Base-by-base conservation (phyloP, 2,113 vertebrate species). In the Ceyx melanurus region DNA sequence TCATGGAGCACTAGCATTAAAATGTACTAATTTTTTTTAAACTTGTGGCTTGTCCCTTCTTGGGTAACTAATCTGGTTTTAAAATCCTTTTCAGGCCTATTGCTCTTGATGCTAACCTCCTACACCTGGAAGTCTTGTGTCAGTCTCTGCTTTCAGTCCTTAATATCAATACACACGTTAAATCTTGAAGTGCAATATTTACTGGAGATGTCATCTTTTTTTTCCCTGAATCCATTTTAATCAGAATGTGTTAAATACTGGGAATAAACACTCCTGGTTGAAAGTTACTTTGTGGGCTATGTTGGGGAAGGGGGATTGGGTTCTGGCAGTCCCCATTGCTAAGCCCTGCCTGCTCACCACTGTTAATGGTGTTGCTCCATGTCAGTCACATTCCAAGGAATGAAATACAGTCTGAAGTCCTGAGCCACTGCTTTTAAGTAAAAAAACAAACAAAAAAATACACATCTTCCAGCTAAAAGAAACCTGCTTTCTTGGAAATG, bases 101-200 rank as follows among this genome's bases (percentile, higher is more conserved):
- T 92, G 85, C 87, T 93, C 71, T 94, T 57, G 60, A 58, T 70
- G 77, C 93, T 94, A 88, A 94, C 68, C 80, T 93, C 84, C 90
- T 85, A 5, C 68, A 80, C 61, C 90, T 94, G 87, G 76, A 71
- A 90, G 90, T 83, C 81, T 78, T 78, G 50, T 3, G n/a, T 75
- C 88, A 77, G 62, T 86, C 77, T 86, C 87, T 95, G 92, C 90
- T 90, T 81, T 90, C 62, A 65, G 86, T 88, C 89, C 62, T 82
- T 82, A 66, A 22, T 82, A 76, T 14, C 85, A 77, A 65, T 89
- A 89, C 64, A 88, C 67, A 73, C 66, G 22, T 93, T 51, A 91
- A 75, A 91, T 92, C 80, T 86, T 76, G 58, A 94, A 88, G 93
- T 96, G 92, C 93, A 95, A 92, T 97, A 96, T 89, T 93, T 72